Conservation (phyloP, 2,888 invertebrate species). For the Deilephila elpenor region DNA sequence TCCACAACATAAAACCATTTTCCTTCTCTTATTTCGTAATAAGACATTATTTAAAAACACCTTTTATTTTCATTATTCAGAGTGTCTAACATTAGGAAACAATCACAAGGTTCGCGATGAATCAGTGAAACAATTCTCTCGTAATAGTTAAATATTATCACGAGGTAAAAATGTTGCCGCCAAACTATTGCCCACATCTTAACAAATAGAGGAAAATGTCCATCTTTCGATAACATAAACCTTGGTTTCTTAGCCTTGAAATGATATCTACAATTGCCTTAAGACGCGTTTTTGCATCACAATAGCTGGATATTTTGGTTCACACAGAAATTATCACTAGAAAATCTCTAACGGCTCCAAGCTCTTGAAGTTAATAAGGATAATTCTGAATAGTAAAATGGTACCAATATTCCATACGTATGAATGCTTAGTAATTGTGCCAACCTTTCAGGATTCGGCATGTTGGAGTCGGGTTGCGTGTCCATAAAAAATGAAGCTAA, state of each 20-base stretch:
- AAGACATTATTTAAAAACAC: too few species aligned
- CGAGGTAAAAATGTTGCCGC: slow-evolving; percentile 4
- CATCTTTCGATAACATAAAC: slow-evolving; percentile 30
- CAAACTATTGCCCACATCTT: slow-evolving; percentile 20
- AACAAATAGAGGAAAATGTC: slow-evolving; percentile 24
- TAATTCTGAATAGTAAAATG: neutral
- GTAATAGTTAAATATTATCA: slow-evolving; percentile 10
- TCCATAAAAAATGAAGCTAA: slow-evolving; percentile 97
- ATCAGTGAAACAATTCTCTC: slow-evolving; percentile 1
- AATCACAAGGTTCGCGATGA: neutral
- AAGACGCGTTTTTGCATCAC: neutral
- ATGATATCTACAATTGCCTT: neutral
- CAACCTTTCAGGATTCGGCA: slow-evolving; percentile 90
- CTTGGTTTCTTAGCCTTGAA: slow-evolving; percentile 26
- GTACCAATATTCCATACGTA: neutral
- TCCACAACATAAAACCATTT: too few species aligned
- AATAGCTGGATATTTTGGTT: neutral
- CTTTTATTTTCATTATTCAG: neutral
- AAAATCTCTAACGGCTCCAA: neutral
- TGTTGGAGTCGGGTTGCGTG: slow-evolving; percentile 96
- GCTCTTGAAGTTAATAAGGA: neutral
- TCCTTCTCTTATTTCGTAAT: too few species aligned
- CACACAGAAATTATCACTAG: neutral
- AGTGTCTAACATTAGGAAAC: neutral
- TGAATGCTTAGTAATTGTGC: neutral